Evolutionary conservation across 1,140 invertebrate species (phyloP).

Genomic region (Diprion similis): DNA sequence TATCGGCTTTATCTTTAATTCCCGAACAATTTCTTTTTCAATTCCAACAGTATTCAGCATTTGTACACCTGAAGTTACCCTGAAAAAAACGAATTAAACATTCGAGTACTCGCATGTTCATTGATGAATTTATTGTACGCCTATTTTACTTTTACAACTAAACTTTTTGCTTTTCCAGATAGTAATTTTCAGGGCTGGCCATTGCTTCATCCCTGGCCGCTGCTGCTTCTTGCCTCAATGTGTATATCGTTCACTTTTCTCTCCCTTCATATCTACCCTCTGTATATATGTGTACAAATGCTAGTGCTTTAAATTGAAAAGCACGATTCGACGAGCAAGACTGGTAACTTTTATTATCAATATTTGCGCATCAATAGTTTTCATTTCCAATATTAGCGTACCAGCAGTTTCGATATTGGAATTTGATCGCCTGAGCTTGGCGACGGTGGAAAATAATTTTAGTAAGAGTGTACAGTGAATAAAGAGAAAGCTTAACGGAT

Average conservation of each 20-base stretch:
- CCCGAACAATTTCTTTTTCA: background rate
- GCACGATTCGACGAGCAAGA: background rate
- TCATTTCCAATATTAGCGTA: background rate
- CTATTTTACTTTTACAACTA: background rate
- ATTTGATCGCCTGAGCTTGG: background rate
- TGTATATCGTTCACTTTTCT: background rate
- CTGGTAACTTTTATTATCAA: background rate
- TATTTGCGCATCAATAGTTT: background rate
- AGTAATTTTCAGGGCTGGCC: background rate
- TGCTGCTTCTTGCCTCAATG: background rate
- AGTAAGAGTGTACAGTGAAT: background rate
- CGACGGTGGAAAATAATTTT: background rate
- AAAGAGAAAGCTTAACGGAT: too few relatives aligned
- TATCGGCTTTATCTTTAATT: background rate
- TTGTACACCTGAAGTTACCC: too few relatives aligned
- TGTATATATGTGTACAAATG: background rate
- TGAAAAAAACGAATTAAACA: too few relatives aligned
- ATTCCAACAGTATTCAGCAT: too few relatives aligned
- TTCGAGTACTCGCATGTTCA: too few relatives aligned
- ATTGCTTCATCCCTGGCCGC: background rate
- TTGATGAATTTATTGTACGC: too few relatives aligned
- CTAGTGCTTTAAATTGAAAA: background rate
- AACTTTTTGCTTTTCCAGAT: background rate
- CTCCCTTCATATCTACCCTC: background rate
- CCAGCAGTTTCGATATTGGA: background rate